phyloP scores from a whole-genome alignment of 2,888 invertebrate genomes.

The Ectropis crepuscularia region DNA sequence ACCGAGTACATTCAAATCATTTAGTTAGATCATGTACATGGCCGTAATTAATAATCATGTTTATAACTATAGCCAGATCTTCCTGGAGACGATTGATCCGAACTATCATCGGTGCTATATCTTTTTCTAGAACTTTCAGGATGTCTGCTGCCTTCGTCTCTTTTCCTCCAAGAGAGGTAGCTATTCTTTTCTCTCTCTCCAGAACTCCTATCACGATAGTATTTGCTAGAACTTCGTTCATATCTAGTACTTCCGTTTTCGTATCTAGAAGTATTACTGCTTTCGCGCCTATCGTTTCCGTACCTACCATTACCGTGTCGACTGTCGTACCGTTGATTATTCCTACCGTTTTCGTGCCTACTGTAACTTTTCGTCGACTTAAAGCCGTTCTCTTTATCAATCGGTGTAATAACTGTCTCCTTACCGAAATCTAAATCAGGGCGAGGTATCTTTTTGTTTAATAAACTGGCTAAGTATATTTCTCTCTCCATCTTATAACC shows the following conservation, averaged over 20 bases:
- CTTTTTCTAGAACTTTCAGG: constrained; percentile 5
- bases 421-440: constrained; percentile 57
- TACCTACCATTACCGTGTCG: constrained; percentile 10
- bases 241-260: constrained; percentile 9
- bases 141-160: constrained; percentile 10
- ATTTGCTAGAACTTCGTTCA: too few species aligned
- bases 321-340: constrained; percentile 26
- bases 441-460: constrained; percentile 51
- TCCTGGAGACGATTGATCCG: constrained; percentile 21
- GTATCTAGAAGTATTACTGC: constrained; percentile 9
- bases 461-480: constrained; percentile 80
- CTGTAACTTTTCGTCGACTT: constrained; percentile 46
- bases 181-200: constrained; percentile 12
- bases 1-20: not conserved
- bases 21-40: not conserved
- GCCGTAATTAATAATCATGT: constrained; percentile 16
- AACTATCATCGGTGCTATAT: constrained; percentile 5
- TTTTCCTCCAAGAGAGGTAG: constrained; percentile 30
- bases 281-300: constrained; percentile 3
- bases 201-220: not conserved
- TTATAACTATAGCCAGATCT: constrained; percentile 11
- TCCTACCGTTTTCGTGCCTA: constrained; percentile 12
- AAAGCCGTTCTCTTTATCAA: constrained; percentile 40
- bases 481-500: constrained; percentile 88
- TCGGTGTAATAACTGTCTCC: constrained; percentile 50